Evolutionary conservation across 2,113 vertebrate genomes (phyloP).

Genomic region (Hippocampus guttulatus): DNA sequence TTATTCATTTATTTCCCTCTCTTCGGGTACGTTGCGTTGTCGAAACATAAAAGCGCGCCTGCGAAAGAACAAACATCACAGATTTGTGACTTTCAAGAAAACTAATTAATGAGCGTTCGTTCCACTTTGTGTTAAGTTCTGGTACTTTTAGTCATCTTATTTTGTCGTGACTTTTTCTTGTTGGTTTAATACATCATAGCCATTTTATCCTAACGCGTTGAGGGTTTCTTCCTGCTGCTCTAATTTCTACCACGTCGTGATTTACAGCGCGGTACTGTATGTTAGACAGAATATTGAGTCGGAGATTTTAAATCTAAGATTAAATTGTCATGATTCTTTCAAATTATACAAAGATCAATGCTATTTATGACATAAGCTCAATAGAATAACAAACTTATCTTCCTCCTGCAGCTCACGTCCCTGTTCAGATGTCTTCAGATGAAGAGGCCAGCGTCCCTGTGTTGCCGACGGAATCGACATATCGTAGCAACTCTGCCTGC

Average conservation of each 20-base stretch:
- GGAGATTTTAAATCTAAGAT: not conserved
- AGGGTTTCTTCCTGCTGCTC: not conserved
- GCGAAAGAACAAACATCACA: not conserved
- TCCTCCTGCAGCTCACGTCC: not conserved
- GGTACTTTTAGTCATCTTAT: not conserved
- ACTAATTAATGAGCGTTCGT: not conserved
- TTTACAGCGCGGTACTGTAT: not conserved
- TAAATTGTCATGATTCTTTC: too few species aligned
- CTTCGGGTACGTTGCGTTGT: not conserved
- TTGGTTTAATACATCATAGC: not conserved
- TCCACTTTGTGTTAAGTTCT: too few species aligned
- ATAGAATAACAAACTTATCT: not conserved
- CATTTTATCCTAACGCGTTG: not conserved
- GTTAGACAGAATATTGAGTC: not conserved
- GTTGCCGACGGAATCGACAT: not conserved
- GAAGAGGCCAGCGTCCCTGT: constrained; percentile 4
- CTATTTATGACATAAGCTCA: not conserved
- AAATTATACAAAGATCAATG: too few species aligned
- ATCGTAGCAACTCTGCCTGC: not conserved
- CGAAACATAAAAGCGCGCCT: not conserved
- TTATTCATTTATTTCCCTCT: not conserved
- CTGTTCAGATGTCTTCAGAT: constrained; percentile 12
- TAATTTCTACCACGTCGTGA: not conserved
- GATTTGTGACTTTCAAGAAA: not conserved
- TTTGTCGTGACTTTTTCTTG: not conserved